Evolutionary conservation across 2,888 invertebrate genomes (phyloP).

Genomic region (Dryobotodes eremita): DNA sequence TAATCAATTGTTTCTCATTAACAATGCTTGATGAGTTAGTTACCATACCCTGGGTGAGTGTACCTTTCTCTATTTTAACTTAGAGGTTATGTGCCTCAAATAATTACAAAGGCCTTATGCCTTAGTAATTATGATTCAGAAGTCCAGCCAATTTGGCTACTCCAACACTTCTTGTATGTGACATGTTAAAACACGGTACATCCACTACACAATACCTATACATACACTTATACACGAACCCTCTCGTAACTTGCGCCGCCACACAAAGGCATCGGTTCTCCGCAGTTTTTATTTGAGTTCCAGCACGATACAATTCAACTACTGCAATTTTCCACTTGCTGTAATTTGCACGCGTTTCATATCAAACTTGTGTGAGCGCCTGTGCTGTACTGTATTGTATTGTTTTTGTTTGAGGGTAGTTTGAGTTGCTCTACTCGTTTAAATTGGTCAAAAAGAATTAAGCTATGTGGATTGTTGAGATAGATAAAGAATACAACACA

Average conservation of each 20-base stretch:
- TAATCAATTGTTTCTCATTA: too few relatives aligned
- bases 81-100: too few relatives aligned
- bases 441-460: background rate
- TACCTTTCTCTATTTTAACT: background rate
- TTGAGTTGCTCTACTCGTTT: background rate
- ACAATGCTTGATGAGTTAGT: too few relatives aligned
- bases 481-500: background rate
- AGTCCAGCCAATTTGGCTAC: background rate
- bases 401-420: conserved; percentile 25
- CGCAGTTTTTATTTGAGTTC: conserved; percentile 69
- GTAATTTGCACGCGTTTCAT: conserved; percentile 67
- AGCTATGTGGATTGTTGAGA: background rate
- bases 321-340: conserved; percentile 67
- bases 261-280: conserved; percentile 45
- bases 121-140: background rate
- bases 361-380: conserved; percentile 52
- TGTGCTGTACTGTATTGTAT: conserved; percentile 12
- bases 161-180: background rate
- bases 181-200: background rate
- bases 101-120: too few relatives aligned
- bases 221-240: too few relatives aligned
- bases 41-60: background rate
- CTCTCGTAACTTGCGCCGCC: conserved; percentile 36
- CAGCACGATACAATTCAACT: conserved; percentile 57
- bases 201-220: background rate